phyloP scores from a whole-genome alignment of 2,113 vertebrate genomes.

The Taxidea taxus region DNA sequence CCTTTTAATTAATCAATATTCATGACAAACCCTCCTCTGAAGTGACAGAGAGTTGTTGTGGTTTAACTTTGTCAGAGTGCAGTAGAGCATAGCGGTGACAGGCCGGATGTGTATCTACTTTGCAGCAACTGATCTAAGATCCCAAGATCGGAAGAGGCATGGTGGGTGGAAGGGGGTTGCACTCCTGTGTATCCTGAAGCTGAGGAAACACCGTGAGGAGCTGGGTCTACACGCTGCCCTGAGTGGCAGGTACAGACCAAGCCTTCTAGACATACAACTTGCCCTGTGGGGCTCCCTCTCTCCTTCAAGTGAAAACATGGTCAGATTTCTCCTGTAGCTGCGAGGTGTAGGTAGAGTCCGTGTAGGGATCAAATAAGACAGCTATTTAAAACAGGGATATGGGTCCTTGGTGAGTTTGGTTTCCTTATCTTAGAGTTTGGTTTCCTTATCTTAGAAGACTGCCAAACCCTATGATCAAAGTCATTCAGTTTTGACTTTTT shows the following conservation, averaged over 20 bases:
- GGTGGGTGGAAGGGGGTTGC: not conserved
- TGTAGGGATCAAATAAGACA: not conserved
- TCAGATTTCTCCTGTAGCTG: not conserved
- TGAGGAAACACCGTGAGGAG: not conserved
- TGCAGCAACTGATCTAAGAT: not conserved
- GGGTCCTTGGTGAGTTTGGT: not conserved
- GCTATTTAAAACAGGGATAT: not conserved
- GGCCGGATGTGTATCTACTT: not conserved
- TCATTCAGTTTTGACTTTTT: constrained; percentile 6
- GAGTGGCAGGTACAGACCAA: not conserved
- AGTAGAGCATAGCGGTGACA: not conserved
- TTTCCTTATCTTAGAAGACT: not conserved
- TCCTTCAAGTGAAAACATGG: not conserved
- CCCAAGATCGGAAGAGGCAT: not conserved
- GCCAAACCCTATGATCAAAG: not conserved
- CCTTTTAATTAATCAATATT: constrained; percentile 63
- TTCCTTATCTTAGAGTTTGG: not conserved
- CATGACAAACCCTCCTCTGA: not conserved
- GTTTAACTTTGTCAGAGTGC: not conserved
- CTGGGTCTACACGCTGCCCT: not conserved
- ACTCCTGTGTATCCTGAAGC: no score
- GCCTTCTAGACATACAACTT: not conserved
- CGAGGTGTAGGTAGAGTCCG: not conserved
- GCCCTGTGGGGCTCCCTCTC: not conserved
- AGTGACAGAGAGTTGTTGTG: not conserved